Evolutionary conservation across 1,140 invertebrate genomes (phyloP), one percentile per base, ranked within the genome.

Genomic region (Bilobella aurantiaca): DNA sequence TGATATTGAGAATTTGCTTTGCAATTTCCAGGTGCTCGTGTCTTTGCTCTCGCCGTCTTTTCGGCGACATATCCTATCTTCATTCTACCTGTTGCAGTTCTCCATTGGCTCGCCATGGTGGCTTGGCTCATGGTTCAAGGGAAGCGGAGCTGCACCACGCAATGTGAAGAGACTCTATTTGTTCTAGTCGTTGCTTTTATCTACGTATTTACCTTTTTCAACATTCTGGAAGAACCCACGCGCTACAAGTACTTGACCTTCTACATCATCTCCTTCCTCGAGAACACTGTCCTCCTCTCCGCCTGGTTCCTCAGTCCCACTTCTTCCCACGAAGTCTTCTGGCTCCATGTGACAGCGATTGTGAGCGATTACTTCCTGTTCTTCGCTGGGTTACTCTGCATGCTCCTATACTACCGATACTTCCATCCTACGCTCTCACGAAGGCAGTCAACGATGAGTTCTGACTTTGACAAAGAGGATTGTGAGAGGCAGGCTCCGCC

Each of bases 261-360:
- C 69, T 80, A 80, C 72, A 70, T 79, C 32, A 77, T 80, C 8
- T 79, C 77, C 71, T 79, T 80, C 70, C 76, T 80, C 73, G 79
- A 80, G 70, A 80, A 80, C 69, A 79, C 77, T 16, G 76, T 75
- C 34, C 75, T 78, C n/a, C 72, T 80, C 27, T 76, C 78, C 59
- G 78, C 78, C 23, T 80, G 79, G 78, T 79, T 74, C 74, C 75
- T 74, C 29, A 67, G 70, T 21, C 67, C 58, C 14, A 69, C 67
- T 60, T 14, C 67, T 18, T 64, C 60, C 12, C 66, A 63, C 23
- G 68, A 66, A 53, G 60, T 69, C 18, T 60, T 70, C n/a, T 73
- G 71, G 71, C 68, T 69, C 31, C 60, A 69, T 21, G 59, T 70
- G 30, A 42, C 49, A 27, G 71, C 68, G 29, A 28, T 68, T 2